Base-by-base conservation (phyloP, 1,140 invertebrate genomes). In the Adelges cooleyi region DNA sequence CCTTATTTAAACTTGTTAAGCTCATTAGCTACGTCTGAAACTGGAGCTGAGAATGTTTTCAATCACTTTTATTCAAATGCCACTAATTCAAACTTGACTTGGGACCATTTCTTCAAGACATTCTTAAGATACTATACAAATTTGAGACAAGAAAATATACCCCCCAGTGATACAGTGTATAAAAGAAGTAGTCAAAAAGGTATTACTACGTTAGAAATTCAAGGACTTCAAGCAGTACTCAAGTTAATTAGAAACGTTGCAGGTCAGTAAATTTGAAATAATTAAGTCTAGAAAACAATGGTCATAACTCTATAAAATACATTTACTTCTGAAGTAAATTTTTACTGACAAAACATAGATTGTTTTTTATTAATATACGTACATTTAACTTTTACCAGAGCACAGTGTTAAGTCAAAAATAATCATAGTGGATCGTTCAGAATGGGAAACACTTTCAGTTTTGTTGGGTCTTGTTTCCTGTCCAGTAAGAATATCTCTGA, bases 101-200 rank as follows among this genome's bases (percentile, higher is more conserved):
- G 90, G 87, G 88, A 93, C 72, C 89, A 93, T 72, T 91, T 96
- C 72, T 93, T 96, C 70, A 80, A 79, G 6, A 90, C 91, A 0
- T 78, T 97, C 66, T 67, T 44, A 49, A 74, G 73, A 46, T 75
- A 83, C 71, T 80, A 78, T 67, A 75, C 70, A 46, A 81, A 77
- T 71, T 72, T 90, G 11, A 74, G 85, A 20, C 81, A 84, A 68
- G 86, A 92, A 74, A 71, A 80, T 4, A 81, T 84, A 6, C 77
- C 80, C 0, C 75, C 74, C 33, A 75, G 81, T 67, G 81, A 85
- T 65, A 80, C 81, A 15, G 78, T 86, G 3, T 88, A 88, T 69
- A 77, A 82, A 13, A 80, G 79, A 62, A 75, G 81, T 15, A 73
- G 73, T 48, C 78, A 78, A 1, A 81, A 83, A 68, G 84, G 82